phyloP scores from a whole-genome alignment of 1,140 invertebrate species.

The Pogonomyrmex barbatus region DNA sequence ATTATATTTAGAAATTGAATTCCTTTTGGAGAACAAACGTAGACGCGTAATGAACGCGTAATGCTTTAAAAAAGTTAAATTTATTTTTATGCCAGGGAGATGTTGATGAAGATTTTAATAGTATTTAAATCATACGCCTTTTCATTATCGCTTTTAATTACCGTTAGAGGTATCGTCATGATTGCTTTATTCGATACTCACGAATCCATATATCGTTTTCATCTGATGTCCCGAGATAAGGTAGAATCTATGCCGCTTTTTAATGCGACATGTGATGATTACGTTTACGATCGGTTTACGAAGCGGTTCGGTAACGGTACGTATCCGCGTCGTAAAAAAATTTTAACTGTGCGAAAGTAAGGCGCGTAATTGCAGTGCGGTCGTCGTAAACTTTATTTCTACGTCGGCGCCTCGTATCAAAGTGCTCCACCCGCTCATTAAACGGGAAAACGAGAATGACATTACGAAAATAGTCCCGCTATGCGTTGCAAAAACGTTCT shows the following conservation, averaged over 20 bases:
- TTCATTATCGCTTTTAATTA: conserved; percentile 35
- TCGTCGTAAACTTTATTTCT: conserved; percentile 63
- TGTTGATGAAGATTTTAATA: conserved; percentile 36
- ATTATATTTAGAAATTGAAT: conserved; percentile 8
- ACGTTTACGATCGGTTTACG: not conserved
- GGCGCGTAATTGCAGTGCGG: conserved; percentile 9
- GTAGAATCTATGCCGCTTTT: not conserved
- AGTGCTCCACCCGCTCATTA: conserved; percentile 16
- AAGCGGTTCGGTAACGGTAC: conserved; percentile 57
- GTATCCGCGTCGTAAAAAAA: not conserved
- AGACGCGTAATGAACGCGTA: not conserved
- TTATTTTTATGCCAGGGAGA: not conserved
- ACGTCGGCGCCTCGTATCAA: not conserved
- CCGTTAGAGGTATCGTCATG: conserved; percentile 12
- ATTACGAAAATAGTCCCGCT: not conserved
- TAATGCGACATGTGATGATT: not conserved
- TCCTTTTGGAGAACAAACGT: not conserved
- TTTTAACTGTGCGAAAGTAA: conserved; percentile 47
- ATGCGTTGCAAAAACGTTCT: not conserved
- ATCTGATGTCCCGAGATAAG: not conserved
- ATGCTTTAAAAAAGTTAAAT: not conserved
- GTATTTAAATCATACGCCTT: conserved; percentile 24
- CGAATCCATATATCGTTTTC: conserved; percentile 3
- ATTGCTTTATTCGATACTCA: not conserved
- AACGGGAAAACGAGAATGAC: not conserved